Evolutionary conservation across 2,888 invertebrate species (phyloP), one percentile per base, ranked within the genome.

Genomic region (Brachyptera putata): DNA sequence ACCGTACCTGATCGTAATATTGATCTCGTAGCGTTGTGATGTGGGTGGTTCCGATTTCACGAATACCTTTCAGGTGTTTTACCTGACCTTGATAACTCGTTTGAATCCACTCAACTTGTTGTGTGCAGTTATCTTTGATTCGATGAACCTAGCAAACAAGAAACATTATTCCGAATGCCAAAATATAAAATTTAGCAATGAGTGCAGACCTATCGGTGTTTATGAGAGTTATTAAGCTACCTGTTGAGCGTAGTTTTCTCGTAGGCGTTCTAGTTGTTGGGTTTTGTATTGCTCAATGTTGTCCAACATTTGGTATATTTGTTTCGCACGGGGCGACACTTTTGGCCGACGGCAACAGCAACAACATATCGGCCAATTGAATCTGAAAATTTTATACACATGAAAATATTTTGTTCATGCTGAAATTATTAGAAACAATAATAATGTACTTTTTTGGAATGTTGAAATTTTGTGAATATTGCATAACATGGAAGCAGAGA

Each of bases 81-180:
- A 91, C 86, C 76, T 95, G 95, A 36, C 86, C 82, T 68, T 89
- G 87, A 74, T 96, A 96, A 73, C 93, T 95, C 71, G 85, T 90
- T 70, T 94, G 87, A 66, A 96, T 91, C 86, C 91, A 91, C 70
- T 95, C 95, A 78, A 95, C 89, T 77, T 95, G 95, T 72, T 91
- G 91, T 24, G 88, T 84, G 73, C 95, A 96, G 72, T 96, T 95
- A 71, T 95, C 95, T 71, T 91, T 89, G 69, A 96, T 94, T 66
- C 91, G 83, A 74, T 89, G 88, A 67, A 95, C 92, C 87, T 87
- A 73, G 61, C n/a, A 64, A 53, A 57, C 60, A 49, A 39, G 61
- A n/a, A n/a, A n/a, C n/a, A n/a, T n/a, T n/a, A n/a, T n/a, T n/a
- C n/a, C n/a, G n/a, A n/a, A n/a, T n/a, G n/a, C n/a, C n/a, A n/a